A percentile compares a stretch with the other conserved stretches of the same genome.
phyloP scores from a whole-genome alignment of 2,113 vertebrate genomes.

The Hemiscyllium ocellatum region DNA sequence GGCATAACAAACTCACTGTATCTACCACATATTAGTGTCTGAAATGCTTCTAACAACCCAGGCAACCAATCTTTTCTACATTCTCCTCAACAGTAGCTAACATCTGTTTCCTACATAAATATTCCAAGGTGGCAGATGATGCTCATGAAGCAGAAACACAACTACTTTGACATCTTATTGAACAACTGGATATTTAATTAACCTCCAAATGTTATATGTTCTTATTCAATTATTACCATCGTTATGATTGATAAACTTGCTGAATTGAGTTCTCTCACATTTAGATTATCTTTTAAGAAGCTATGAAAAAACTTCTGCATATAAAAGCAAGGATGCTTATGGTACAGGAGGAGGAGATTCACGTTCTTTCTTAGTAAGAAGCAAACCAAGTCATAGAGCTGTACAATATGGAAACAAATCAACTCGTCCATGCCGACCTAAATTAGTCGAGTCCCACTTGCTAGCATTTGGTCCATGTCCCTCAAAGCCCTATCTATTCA shows the following conservation, averaged over 20 bases:
- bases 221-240: conserved; percentile 11
- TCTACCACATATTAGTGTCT: background rate
- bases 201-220: background rate
- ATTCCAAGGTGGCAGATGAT: conserved; percentile 24
- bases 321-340: background rate
- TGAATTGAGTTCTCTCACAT: background rate
- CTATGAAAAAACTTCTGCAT: background rate
- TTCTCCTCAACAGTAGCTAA: conserved; percentile 9
- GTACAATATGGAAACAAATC: too few species aligned
- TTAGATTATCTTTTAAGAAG: background rate
- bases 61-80: background rate
- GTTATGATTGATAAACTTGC: background rate
- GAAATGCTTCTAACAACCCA: background rate
- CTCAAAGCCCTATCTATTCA: too few species aligned
- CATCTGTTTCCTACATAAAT: conserved; percentile 22
- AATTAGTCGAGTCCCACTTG: too few species aligned
- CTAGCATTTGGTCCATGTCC: too few species aligned
- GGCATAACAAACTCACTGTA: too few species aligned
- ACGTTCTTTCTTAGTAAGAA: background rate
- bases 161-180: conserved; percentile 30
- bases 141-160: conserved; percentile 10
- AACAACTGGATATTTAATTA: conserved; percentile 9
- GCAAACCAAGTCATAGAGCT: too few species aligned
- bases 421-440: too few species aligned
- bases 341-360: background rate